Evolutionary conservation across 2,113 vertebrate species (phyloP).

Genomic region (Cryptotis parvus): DNA sequence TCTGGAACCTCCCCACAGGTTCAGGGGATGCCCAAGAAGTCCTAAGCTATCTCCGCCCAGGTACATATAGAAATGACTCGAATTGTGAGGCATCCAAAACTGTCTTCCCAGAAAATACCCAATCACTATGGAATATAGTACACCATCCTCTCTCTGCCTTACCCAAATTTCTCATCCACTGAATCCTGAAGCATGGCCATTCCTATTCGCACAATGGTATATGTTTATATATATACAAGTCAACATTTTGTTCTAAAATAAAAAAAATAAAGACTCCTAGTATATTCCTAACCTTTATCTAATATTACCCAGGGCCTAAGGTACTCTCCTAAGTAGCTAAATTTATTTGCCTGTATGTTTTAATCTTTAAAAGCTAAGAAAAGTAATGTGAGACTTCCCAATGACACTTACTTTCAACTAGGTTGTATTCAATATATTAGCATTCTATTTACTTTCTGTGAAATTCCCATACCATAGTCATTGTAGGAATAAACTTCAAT

Average conservation of each 20-base stretch:
- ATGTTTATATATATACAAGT: slow-evolving; percentile 28
- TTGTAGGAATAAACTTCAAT: background rate
- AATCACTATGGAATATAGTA: background rate
- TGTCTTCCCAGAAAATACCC: background rate
- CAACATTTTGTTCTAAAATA: slow-evolving; percentile 38
- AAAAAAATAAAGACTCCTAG: background rate
- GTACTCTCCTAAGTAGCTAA: background rate
- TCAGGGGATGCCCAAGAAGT: background rate
- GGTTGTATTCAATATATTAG: slow-evolving; percentile 50
- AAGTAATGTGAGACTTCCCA: slow-evolving; percentile 41
- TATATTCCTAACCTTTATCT: slow-evolving; percentile 48
- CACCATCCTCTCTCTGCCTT: too few species aligned
- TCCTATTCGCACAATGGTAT: too few species aligned
- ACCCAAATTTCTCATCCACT: background rate
- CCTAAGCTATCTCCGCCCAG: background rate
- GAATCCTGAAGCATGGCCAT: background rate
- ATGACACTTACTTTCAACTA: slow-evolving; percentile 64
- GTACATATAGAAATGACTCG: background rate
- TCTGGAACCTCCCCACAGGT: background rate
- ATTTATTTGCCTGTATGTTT: slow-evolving; percentile 51
- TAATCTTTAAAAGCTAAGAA: slow-evolving; percentile 33
- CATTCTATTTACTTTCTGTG: slow-evolving; percentile 58
- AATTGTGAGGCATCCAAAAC: too few species aligned
- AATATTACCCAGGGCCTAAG: slow-evolving; percentile 60
- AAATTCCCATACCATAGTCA: slow-evolving; percentile 22